These are phyloP conservation scores for Bellardia bayeri DNA, from an alignment of 2,888 invertebrate genomes.

Conservation along the genomic window DNA sequence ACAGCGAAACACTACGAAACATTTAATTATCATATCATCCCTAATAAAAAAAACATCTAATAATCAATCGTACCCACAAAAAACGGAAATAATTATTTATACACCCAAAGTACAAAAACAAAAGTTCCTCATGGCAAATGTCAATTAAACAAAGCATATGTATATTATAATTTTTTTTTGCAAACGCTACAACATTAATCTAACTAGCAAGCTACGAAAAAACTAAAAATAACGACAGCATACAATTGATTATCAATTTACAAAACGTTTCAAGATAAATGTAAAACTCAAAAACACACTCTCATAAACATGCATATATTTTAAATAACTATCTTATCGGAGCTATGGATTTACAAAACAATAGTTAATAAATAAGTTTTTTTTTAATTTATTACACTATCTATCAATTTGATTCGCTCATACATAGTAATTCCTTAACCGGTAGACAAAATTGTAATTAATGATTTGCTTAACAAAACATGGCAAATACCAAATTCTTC, in stretches of 20 bases:
- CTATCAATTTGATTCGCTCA: conserved; percentile 30
- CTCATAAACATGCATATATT: not conserved
- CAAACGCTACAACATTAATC: conserved; percentile 29
- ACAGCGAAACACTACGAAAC: conserved; percentile 21
- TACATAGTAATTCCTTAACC: conserved; percentile 21
- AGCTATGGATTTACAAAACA: conserved; percentile 46
- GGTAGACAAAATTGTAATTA: conserved; percentile 66
- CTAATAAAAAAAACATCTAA: conserved; percentile 26
- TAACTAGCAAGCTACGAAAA: not conserved
- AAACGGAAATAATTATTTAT: conserved; percentile 70
- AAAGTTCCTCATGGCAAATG: conserved; percentile 68
- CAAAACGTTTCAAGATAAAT: conserved; percentile 56
- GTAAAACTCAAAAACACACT: conserved; percentile 13
- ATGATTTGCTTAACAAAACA: conserved; percentile 56
- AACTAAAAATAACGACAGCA: conserved; percentile 51
- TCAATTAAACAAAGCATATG: conserved; percentile 64
- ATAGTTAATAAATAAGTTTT: conserved; percentile 67
- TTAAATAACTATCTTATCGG: conserved; percentile 23
- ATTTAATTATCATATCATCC: conserved; percentile 65
- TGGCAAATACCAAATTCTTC: conserved; percentile 60
- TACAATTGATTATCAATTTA: conserved; percentile 63
- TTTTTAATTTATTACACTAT: conserved; percentile 54
- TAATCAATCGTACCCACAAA: conserved; percentile 1
- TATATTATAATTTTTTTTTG: conserved; percentile 10
- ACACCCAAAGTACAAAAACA: conserved; percentile 25